Percentiles rank a stretch among this genome's conserved stretches.
These are phyloP conservation scores for Capreolus pygargus DNA, from an alignment of 2,113 vertebrate genomes.

Conservation along the genomic window DNA sequence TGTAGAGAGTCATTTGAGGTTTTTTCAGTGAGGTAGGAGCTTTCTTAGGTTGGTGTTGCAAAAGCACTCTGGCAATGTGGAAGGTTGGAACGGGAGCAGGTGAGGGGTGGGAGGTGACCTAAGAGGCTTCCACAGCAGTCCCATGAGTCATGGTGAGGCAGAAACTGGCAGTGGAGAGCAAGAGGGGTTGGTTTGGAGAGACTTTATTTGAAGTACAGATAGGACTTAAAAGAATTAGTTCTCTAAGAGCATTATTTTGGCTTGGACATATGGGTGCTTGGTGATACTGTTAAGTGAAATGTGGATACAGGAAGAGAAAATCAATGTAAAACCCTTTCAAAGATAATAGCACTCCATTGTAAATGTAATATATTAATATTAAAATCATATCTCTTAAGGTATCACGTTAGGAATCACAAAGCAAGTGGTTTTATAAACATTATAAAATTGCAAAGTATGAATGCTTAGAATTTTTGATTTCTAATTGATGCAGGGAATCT, in stretches of 20 bases:
- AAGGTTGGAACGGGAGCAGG: neutral
- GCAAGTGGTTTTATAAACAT: constrained; percentile 31
- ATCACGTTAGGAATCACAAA: constrained; percentile 18
- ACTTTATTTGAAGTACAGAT: constrained; percentile 7
- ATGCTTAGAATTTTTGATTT: constrained; percentile 5
- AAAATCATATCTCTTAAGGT: constrained; percentile 46
- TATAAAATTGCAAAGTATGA: neutral
- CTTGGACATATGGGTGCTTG: constrained; percentile 26
- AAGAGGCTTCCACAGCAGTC: neutral
- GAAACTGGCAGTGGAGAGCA: neutral
- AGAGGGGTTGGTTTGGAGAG: neutral
- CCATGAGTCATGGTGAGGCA: neutral
- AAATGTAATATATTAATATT: constrained; percentile 59
- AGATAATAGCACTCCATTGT: constrained; percentile 40
- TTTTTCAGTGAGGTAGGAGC: neutral
- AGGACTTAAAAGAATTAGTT: constrained; percentile 37
- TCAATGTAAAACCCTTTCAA: constrained; percentile 54
- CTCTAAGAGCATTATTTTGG: neutral
- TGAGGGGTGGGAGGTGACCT: neutral
- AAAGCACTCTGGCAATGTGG: neutral
- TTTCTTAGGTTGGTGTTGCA: neutral
- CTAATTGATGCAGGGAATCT: constrained; percentile 10
- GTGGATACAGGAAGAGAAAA: constrained; percentile 52
- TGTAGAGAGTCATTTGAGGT: neutral
- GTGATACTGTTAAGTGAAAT: constrained; percentile 42